A percentile compares a stretch with the other conserved stretches of the same genome.
Evolutionary conservation across 2,113 vertebrate genomes (phyloP).

Genomic region (Lampris incognitus): DNA sequence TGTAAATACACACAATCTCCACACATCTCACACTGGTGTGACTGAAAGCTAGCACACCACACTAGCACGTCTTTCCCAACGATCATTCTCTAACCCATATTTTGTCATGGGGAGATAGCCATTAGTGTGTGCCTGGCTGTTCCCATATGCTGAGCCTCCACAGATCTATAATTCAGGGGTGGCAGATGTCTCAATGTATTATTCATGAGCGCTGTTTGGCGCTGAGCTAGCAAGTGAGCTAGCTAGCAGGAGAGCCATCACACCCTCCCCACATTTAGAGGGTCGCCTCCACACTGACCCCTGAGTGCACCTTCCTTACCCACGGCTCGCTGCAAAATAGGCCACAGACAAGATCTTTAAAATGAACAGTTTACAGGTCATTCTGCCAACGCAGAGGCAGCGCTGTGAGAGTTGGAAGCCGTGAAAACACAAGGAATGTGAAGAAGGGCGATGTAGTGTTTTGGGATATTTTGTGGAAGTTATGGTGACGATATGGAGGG

Average conservation of each 20-base stretch:
- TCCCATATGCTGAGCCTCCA: slow-evolving; percentile 81
- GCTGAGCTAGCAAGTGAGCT: slow-evolving; percentile 65
- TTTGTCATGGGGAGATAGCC: slow-evolving; percentile 78
- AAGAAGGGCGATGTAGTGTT: neutral
- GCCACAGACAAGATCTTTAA: slow-evolving; percentile 33
- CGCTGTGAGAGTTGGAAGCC: slow-evolving; percentile 9
- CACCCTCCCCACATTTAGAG: slow-evolving; percentile 67
- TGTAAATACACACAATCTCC: slow-evolving; percentile 62
- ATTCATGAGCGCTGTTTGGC: slow-evolving; percentile 80
- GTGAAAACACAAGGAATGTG: neutral
- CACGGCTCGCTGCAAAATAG: slow-evolving; percentile 26
- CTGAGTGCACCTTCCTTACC: slow-evolving; percentile 42
- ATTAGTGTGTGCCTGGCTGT: slow-evolving; percentile 78
- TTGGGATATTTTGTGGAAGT: neutral
- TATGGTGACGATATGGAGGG: slow-evolving; percentile 3
- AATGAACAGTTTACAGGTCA: neutral
- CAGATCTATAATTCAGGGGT: slow-evolving; percentile 85
- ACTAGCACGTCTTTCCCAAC: slow-evolving; percentile 26
- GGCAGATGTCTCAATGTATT: slow-evolving; percentile 84
- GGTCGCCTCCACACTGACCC: slow-evolving; percentile 65
- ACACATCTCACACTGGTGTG: slow-evolving; percentile 46
- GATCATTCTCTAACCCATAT: slow-evolving; percentile 71
- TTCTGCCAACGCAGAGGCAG: slow-evolving; percentile 28
- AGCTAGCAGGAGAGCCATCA: slow-evolving; percentile 59
- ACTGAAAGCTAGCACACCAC: slow-evolving; percentile 54